These are phyloP conservation scores for Drosophila busckii DNA, from an alignment of 1,140 invertebrate genomes.

Conservation along the genomic window DNA sequence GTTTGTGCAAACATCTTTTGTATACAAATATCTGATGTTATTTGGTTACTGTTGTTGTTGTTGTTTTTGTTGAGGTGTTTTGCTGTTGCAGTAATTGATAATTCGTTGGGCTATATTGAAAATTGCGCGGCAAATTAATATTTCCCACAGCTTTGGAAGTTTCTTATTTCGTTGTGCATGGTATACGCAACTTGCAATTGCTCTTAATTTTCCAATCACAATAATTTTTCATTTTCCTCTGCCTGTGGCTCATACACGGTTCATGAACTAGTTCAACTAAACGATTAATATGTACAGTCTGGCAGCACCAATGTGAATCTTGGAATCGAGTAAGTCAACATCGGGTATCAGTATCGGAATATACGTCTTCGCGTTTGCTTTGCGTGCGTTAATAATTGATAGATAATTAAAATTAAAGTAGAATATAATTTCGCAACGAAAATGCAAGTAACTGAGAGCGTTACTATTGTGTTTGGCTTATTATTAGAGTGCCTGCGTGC, in stretches of 20 bases:
- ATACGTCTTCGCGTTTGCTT: slow-evolving; percentile 40
- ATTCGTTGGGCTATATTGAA: slow-evolving; percentile 31
- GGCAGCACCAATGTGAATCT: neutral
- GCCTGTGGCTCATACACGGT: slow-evolving; percentile 7
- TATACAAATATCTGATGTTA: slow-evolving; percentile 23
- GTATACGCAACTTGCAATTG: slow-evolving; percentile 25
- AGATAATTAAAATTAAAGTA: slow-evolving; percentile 48
- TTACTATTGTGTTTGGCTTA: slow-evolving; percentile 34
- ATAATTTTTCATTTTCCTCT: slow-evolving; percentile 48
- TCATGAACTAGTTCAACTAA: slow-evolving; percentile 7
- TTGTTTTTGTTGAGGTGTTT: slow-evolving; percentile 9
- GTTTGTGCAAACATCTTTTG: slow-evolving; percentile 82
- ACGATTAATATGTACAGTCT: neutral
- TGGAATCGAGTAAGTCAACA: neutral
- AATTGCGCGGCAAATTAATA: slow-evolving; percentile 21
- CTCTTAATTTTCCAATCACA: slow-evolving; percentile 51
- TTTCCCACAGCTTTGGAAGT: slow-evolving; percentile 9
- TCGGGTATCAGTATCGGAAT: slow-evolving; percentile 27
- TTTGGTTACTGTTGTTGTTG: slow-evolving; percentile 31
- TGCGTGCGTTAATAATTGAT: slow-evolving; percentile 62
- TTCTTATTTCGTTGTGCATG: slow-evolving; percentile 37
- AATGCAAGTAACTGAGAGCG: slow-evolving; percentile 41
- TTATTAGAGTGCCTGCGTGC: slow-evolving; percentile 17
- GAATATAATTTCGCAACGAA: slow-evolving; percentile 37
- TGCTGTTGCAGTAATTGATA: slow-evolving; percentile 18